Percentiles rank a stretch among this genome's conserved stretches.
phyloP scores from a whole-genome alignment of 1,140 invertebrate species.

The Platyura marginata region DNA sequence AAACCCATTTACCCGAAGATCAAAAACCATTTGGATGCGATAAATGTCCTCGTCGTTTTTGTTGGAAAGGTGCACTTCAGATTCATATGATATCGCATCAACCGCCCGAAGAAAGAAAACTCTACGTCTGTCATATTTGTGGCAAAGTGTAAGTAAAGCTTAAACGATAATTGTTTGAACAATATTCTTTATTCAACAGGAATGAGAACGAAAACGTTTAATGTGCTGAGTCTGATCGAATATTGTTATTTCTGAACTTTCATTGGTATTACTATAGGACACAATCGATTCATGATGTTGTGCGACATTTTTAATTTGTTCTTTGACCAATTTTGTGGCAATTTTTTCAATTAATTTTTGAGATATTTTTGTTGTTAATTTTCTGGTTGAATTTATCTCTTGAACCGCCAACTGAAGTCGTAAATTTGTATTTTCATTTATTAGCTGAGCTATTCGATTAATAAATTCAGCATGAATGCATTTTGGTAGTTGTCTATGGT shows the following conservation, averaged over 20 bases:
- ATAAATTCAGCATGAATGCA: neutral
- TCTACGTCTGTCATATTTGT: constrained; percentile 1
- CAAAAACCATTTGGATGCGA: constrained; percentile 2
- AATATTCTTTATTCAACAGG: neutral
- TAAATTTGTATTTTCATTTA: neutral
- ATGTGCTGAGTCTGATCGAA: neutral
- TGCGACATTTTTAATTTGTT: neutral
- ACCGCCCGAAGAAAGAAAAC: neutral
- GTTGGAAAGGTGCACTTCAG: constrained; percentile 1
- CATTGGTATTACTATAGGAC: neutral
- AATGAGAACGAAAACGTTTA: neutral
- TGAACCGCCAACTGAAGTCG: neutral
- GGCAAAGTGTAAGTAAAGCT: neutral
- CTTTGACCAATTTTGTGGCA: neutral
- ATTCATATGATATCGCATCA: constrained; percentile 2
- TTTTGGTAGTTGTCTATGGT: too few relatives aligned
- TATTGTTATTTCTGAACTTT: neutral
- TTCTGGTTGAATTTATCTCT: neutral
- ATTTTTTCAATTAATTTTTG: neutral
- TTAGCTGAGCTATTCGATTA: neutral
- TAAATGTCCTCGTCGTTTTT: constrained; percentile 1
- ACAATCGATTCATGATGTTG: neutral
- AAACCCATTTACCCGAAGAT: constrained; percentile 3
- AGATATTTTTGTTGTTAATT: neutral
- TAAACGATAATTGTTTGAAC: too few relatives aligned